Evolutionary conservation across 2,888 invertebrate species (phyloP).

Genomic region (Clunio marinus): DNA sequence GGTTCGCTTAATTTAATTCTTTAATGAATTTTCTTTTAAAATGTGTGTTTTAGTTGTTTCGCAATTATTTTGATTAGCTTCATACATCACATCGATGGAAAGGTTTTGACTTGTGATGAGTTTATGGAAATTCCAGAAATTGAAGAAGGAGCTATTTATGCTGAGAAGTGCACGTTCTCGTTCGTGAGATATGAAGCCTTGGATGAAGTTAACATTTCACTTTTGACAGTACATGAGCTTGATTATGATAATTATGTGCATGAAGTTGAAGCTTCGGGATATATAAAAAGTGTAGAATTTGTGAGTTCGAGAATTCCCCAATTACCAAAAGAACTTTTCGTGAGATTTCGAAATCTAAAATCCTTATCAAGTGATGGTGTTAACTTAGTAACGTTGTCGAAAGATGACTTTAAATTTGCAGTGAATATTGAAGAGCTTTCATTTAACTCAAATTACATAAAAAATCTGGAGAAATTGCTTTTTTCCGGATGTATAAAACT

Average conservation of each 20-base stretch:
- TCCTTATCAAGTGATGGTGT: conserved; percentile 16
- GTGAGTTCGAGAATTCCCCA: neutral
- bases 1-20: neutral
- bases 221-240: neutral
- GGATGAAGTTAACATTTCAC: conserved; percentile 14
- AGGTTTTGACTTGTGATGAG: neutral
- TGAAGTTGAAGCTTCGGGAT: conserved; percentile 7
- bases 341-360: neutral
- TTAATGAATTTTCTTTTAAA: neutral
- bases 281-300: conserved; percentile 20
- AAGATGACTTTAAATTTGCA: conserved; percentile 1
- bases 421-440: neutral
- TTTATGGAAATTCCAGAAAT: neutral
- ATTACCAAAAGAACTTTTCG: neutral
- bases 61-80: too few relatives aligned
- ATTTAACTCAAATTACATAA: conserved; percentile 15
- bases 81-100: neutral
- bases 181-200: neutral
- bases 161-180: conserved; percentile 25
- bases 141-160: conserved; percentile 1
- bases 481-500: neutral
- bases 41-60: too few relatives aligned
- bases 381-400: neutral
- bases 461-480: neutral
- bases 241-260: neutral